Evolutionary conservation across 2,888 invertebrate species (phyloP), one percentile per base, ranked within the genome.

Genomic region (Epinotia brunnichana): DNA sequence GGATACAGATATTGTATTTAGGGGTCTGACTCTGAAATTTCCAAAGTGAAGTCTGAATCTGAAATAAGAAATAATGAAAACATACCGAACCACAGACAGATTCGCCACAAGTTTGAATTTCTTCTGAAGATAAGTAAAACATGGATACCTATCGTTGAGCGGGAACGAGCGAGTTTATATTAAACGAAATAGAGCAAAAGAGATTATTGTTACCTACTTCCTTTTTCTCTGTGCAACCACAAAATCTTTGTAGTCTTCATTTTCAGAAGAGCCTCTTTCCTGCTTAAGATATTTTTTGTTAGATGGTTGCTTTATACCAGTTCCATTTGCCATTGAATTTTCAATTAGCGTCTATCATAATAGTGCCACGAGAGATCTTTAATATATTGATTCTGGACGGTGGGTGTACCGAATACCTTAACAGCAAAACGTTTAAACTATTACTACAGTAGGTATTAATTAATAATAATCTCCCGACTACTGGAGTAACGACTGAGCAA

Each of bases 361-460:
- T 35, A 35, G 11, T n/a, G 60, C 29, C 10, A 29, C 48, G 29
- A 24, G 29, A 24, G 29, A 60, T 13, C 35, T 11, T 21, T 59
- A 51, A 61, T n/a, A n/a, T n/a, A 53, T 48, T 51, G 13, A n/a
- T 39, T 48, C 35, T 21, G 29, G 48, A 15, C 29, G 44, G 19
- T 56, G n/a, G 19, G n/a, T 56, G 11, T 62, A 63, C 54, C 19
- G 62, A 57, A 63, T 63, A 70, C 29, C 48, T 70, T 70, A 57
- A 15, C 59, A 66, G 66, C 24, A 51, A 70, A 48, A 53, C 39
- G 64, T 54, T 56, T 51, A 21, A 35, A 48, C 21, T 29, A 56
- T 70, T 57, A 63, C 39, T 59, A 63, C 57, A 70, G 51, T 64
- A 64, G 44, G 44, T 39, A 72, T 62, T 39, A 60, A 67, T 61